Base-by-base conservation (phyloP, 2,113 vertebrate species). In the Perognathus longimembris region DNA sequence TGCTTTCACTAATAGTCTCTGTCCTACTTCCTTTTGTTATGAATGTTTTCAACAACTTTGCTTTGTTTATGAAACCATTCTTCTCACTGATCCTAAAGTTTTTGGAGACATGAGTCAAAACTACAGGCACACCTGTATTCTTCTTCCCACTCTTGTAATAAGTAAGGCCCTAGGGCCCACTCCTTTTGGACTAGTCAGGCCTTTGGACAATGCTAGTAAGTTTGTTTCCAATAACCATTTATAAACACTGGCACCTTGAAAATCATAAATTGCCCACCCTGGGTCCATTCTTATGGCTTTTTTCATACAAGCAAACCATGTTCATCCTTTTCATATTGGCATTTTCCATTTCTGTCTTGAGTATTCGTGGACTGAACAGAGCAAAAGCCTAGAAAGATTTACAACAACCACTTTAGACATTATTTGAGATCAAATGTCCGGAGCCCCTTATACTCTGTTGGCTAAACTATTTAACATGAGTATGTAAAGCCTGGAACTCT, bases 211-310 rank as follows among this genome's bases (percentile, higher is more conserved):
- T 78, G 24, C 32, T 88, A n/a, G 18, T 59, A 12, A 15, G 6
- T 34, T 67, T 40, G 14, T 21, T 95, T 92, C 36, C 66, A 77
- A 91, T 81, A 96, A 45, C 8, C 12, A 38, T 80, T 93, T 89
- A 30, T 93, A 10, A 95, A 63, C 3, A 75, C 11, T 77, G 61
- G 38, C 5, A 83, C 18, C 34, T 9, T 89, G 75, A 79, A 40
- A 63, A 32, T 90, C 80, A 85, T 94, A 96, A 97, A 94, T 67
- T 91, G 90, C 54, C 34, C 6, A 20, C 4, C 40, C 45, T 45
- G 45, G 45, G 9, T 45, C 12, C 45, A 45, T 3, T 1, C 36
- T 42, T 20, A 10, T 28, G 11, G 0, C 34, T 78, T 7, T 38
- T 9, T 22, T 7, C 78, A 66, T 45, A 38, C 34, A 64, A 73